These are phyloP conservation scores for Grus americana DNA, from an alignment of 2,113 vertebrate genomes.

Conservation along the genomic window DNA sequence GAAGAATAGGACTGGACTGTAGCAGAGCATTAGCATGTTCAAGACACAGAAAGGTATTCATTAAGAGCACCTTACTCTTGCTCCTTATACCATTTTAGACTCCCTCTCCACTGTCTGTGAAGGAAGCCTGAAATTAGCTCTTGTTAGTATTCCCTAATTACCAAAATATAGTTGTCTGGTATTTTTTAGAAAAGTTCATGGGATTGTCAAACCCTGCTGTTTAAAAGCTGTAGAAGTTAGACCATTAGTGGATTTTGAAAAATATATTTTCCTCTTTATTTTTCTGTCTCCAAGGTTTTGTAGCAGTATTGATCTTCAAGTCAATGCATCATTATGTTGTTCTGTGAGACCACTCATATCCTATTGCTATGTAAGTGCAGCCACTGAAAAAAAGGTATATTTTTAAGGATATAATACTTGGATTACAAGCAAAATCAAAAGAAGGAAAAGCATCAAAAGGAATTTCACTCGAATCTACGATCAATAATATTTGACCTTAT, in stretches of 20 bases:
- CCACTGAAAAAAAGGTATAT: slow-evolving; percentile 6
- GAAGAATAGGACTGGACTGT: not conserved
- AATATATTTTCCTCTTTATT: slow-evolving; percentile 22
- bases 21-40: not conserved
- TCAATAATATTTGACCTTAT: slow-evolving; percentile 78
- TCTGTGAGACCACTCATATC: slow-evolving; percentile 59
- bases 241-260: slow-evolving; percentile 44
- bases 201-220: slow-evolving; percentile 10
- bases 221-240: slow-evolving; percentile 50
- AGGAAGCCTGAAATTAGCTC: not conserved
- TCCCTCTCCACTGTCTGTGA: not conserved
- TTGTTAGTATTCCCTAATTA: not conserved
- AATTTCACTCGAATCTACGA: slow-evolving; percentile 64
- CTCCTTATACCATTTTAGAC: not conserved
- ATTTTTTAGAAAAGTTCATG: not conserved
- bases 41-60: not conserved
- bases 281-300: slow-evolving; percentile 55
- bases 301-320: slow-evolving; percentile 70
- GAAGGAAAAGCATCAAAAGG: slow-evolving; percentile 34
- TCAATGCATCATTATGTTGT: slow-evolving; percentile 65
- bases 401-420: slow-evolving; percentile 62
- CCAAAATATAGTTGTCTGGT: not conserved
- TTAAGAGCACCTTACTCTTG: not conserved
- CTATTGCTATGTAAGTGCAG: slow-evolving; percentile 50
- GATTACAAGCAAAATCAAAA: slow-evolving; percentile 62